Percentiles rank a stretch among this genome's conserved stretches.
Evolutionary conservation across 2,888 invertebrate species (phyloP).

Genomic region (Andrena bicolor): DNA sequence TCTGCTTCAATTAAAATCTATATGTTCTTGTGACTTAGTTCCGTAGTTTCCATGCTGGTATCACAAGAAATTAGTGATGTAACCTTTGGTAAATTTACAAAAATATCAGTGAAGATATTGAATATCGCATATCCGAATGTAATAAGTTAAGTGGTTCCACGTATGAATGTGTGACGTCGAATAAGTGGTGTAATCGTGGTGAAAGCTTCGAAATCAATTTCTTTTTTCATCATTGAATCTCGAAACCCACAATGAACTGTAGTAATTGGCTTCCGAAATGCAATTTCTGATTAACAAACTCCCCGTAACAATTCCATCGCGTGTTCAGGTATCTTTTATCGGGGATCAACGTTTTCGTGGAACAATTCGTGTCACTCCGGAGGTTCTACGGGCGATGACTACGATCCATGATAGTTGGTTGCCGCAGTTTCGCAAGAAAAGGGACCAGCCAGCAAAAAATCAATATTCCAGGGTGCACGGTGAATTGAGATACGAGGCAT

Average conservation of each 20-base stretch:
- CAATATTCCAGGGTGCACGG: constrained; percentile 72
- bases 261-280: background rate
- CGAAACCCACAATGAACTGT: background rate
- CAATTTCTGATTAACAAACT: background rate
- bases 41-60: too few species aligned
- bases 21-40: too few species aligned
- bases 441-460: constrained; percentile 69
- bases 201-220: too few species aligned
- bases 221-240: background rate
- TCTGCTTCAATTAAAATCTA: too few species aligned
- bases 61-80: too few species aligned
- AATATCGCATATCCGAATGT: too few species aligned
- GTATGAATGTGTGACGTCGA: too few species aligned
- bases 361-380: background rate
- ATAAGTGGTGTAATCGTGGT: too few species aligned
- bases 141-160: too few species aligned
- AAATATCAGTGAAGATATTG: too few species aligned
- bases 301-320: background rate
- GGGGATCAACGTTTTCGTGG: constrained; percentile 37
- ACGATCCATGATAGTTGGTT: constrained; percentile 65
- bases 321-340: constrained; percentile 41
- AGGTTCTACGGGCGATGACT: constrained; percentile 18
- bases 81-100: too few species aligned
- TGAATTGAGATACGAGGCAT: constrained; percentile 78
- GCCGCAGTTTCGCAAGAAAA: constrained; percentile 68